These are phyloP conservation scores for Plebejus anna DNA, from an alignment of 2,888 invertebrate species.

Conservation along the genomic window DNA sequence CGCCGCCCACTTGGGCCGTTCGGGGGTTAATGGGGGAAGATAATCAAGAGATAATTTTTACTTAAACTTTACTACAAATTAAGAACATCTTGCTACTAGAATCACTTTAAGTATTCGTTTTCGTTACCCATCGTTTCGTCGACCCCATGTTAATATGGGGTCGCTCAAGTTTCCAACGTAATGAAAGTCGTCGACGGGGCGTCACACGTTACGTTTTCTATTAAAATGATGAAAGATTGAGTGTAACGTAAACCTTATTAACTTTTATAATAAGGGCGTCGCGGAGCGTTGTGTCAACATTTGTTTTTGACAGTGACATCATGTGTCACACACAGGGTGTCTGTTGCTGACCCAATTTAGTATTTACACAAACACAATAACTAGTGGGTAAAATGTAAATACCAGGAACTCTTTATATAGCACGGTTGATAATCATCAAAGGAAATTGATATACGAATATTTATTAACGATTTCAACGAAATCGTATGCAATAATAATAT, in stretches of 20 bases:
- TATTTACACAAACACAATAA: background rate
- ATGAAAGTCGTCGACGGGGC: constrained; percentile 1
- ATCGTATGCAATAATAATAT: background rate
- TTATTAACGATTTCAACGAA: background rate
- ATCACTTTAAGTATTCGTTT: background rate
- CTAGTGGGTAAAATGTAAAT: background rate
- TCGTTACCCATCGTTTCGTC: background rate
- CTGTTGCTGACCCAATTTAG: background rate
- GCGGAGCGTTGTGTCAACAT: constrained; percentile 14
- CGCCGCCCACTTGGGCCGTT: too few species aligned
- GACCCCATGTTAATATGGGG: background rate
- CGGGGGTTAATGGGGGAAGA: too few species aligned
- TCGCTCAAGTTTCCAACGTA: background rate
- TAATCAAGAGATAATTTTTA: background rate
- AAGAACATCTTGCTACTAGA: background rate
- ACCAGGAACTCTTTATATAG: background rate
- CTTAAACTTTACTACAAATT: background rate
- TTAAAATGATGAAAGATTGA: constrained; percentile 15
- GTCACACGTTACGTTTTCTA: background rate
- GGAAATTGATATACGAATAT: background rate
- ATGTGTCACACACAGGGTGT: background rate
- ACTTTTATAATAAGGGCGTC: constrained; percentile 5
- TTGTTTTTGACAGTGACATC: constrained; percentile 2
- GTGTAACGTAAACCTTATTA: constrained; percentile 24
- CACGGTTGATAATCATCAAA: background rate